phyloP scores from a whole-genome alignment of 2,888 invertebrate genomes.

The Yponomeuta plumbellus region DNA sequence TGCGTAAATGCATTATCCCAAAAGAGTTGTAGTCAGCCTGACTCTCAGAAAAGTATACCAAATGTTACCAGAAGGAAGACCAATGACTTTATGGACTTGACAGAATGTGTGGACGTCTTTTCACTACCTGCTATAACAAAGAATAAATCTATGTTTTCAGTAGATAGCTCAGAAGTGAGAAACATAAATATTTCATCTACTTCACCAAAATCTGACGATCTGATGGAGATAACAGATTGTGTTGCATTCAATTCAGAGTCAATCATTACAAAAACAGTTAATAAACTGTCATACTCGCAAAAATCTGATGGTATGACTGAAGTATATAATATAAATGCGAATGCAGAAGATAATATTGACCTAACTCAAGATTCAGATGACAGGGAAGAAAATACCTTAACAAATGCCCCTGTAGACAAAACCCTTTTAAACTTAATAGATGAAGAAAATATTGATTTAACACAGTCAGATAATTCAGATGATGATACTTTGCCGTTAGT shows the following conservation, averaged over 20 bases:
- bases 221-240: constrained; percentile 61
- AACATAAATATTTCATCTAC: neutral
- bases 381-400: constrained; percentile 10
- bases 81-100: constrained; percentile 43
- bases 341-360: constrained; percentile 33
- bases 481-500: constrained; percentile 43
- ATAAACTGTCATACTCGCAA: neutral
- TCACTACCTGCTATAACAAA: constrained; percentile 19
- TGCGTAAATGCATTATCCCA: neutral
- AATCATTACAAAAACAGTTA: constrained; percentile 16
- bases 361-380: constrained; percentile 34
- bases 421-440: constrained; percentile 18
- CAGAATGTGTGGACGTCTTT: constrained; percentile 36
- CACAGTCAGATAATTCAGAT: constrained; percentile 47
- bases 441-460: constrained; percentile 40
- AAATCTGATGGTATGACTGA: neutral
- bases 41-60: neutral
- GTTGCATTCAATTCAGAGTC: constrained; percentile 23
- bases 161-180: constrained; percentile 6
- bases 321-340: neutral
- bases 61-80: constrained; percentile 26
- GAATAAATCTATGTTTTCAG: constrained; percentile 18
- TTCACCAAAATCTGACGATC: constrained; percentile 42
- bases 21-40: constrained; percentile 2
- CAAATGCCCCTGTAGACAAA: constrained; percentile 19